Percentiles rank a stretch among this genome's conserved stretches.
Conservation (phyloP, 2,797 vertebrate species). For the Spinus olivaceus region DNA sequence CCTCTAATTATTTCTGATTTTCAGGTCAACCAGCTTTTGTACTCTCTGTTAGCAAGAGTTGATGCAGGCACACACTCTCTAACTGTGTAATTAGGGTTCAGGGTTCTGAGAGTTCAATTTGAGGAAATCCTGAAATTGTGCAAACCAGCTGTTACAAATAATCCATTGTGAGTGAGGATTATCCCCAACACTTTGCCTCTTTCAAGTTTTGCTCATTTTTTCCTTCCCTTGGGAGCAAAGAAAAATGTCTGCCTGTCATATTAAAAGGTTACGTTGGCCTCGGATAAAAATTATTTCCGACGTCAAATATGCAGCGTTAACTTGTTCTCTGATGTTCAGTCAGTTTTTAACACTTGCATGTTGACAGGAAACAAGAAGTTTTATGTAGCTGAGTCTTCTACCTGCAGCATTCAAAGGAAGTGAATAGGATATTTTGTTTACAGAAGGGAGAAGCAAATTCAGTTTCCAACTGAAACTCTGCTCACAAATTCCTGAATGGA, state of each 20-base stretch:
- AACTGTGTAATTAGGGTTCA: constrained; percentile 1
- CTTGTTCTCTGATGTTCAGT: not conserved
- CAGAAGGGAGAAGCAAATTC: not conserved
- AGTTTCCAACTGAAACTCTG: not conserved
- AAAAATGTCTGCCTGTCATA: not conserved
- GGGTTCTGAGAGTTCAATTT: constrained; percentile 11
- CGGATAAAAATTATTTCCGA: not conserved
- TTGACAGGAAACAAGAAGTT: not conserved
- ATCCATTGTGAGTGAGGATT: constrained; percentile 31
- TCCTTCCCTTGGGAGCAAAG: not conserved
- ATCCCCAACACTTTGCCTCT: constrained; percentile 13
- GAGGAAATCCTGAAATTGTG: constrained; percentile 47
- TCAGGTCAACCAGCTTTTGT: not conserved
- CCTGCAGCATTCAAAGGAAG: not conserved
- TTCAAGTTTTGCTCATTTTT: constrained; percentile 3
- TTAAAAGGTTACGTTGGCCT: not conserved
- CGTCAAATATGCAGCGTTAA: not conserved
- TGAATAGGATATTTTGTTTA: not conserved
- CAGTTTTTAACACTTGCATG: not conserved
- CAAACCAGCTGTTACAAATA: not conserved
- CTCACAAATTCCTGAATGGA: not conserved
- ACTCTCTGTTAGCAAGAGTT: not conserved
- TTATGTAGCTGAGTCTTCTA: not conserved
- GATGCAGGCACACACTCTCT: not conserved
- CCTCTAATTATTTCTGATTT: not conserved